Percentiles rank a stretch among this genome's conserved stretches.
These are phyloP conservation scores for Thalassophryne amazonica DNA, from an alignment of 2,797 vertebrate species.

Conservation along the genomic window DNA sequence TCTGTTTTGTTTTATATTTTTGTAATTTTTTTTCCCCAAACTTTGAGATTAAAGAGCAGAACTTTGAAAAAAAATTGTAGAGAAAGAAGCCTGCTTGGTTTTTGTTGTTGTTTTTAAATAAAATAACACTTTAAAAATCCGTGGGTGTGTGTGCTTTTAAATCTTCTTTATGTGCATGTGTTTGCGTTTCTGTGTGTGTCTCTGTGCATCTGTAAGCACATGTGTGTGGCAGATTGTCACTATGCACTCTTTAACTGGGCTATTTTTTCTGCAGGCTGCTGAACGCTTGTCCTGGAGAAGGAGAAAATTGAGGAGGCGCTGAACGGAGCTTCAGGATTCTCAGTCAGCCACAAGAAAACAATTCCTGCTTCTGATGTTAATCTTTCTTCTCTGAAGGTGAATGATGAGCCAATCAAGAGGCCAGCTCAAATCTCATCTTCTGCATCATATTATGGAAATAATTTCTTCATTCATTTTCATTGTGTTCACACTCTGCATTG, in stretches of 20 bases:
- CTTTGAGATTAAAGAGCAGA: no score
- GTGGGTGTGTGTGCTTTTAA: no score
- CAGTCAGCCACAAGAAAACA: slow-evolving; percentile 61
- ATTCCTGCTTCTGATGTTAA: slow-evolving; percentile 49
- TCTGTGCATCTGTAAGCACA: neutral
- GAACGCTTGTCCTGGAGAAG: slow-evolving; percentile 82
- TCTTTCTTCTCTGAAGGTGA: slow-evolving; percentile 75
- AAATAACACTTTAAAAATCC: no score
- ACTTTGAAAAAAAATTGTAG: no score
- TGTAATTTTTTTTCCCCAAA: no score
- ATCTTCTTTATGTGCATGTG: no score
- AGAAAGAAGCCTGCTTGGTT: no score
- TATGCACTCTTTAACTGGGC: slow-evolving; percentile 1
- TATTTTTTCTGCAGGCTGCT: slow-evolving; percentile 74
- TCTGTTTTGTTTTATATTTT: no score
- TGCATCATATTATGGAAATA: slow-evolving; percentile 14
- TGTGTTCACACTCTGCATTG: slow-evolving; percentile 10
- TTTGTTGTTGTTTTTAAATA: no score
- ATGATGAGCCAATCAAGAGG: slow-evolving; percentile 3
- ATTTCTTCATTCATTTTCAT: slow-evolving; percentile 7
- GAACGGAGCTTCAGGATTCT: slow-evolving; percentile 74
- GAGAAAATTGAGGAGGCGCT: slow-evolving; percentile 83
- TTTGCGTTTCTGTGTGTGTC: slow-evolving; percentile 6
- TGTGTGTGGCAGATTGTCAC: neutral
- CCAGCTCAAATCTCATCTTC: slow-evolving; percentile 31